These are phyloP conservation scores for Lipotes vexillifer DNA, from an alignment of 2,113 vertebrate species.

Conservation along the genomic window DNA sequence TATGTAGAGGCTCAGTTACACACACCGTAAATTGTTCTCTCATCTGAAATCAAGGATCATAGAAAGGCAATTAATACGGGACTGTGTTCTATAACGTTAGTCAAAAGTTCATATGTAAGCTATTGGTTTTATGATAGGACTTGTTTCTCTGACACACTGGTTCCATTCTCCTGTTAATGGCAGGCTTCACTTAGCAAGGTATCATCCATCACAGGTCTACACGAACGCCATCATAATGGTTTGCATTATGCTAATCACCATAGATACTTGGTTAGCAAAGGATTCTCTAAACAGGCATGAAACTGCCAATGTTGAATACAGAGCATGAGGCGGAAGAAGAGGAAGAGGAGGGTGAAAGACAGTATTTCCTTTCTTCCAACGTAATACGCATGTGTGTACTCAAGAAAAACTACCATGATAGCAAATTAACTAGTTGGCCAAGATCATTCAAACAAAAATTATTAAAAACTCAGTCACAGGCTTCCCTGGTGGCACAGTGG, in stretches of 20 bases:
- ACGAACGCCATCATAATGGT: background rate
- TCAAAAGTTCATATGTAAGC: constrained; percentile 36
- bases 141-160: constrained; percentile 19
- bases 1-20: background rate
- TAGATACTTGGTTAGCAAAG: constrained; percentile 36
- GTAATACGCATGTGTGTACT: background rate
- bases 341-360: background rate
- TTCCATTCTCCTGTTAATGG: constrained; percentile 3
- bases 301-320: background rate
- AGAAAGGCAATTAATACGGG: constrained; percentile 66
- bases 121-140: constrained; percentile 60
- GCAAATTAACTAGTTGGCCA: background rate
- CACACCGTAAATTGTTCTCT: constrained; percentile 40
- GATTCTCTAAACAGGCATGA: constrained; percentile 41
- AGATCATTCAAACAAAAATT: background rate
- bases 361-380: background rate
- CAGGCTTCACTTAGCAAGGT: constrained; percentile 28
- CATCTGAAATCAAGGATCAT: constrained; percentile 59
- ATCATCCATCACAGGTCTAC: constrained; percentile 34
- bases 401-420: background rate
- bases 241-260: background rate
- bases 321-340: background rate
- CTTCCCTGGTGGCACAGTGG: no score
- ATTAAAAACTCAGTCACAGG: background rate
- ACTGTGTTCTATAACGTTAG: background rate